These are phyloP conservation scores for Casuarius casuarius DNA, from an alignment of 2,113 vertebrate genomes.

Conservation along the genomic window DNA sequence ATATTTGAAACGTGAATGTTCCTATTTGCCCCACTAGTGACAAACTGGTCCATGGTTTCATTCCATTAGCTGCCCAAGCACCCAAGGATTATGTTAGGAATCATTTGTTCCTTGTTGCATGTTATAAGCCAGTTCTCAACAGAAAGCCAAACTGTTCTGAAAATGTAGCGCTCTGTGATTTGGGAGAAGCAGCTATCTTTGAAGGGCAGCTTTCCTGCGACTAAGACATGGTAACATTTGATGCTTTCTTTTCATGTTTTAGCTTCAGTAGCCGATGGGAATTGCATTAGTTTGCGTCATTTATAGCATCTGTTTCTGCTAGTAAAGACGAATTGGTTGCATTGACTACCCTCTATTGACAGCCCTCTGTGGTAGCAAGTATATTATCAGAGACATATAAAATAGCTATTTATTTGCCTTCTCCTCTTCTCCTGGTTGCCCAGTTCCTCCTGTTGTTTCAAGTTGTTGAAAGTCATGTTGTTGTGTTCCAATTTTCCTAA, in stretches of 20 bases:
- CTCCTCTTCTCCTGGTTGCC: neutral
- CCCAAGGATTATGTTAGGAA: neutral
- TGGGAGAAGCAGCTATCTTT: neutral
- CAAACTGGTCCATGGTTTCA: accelerated
- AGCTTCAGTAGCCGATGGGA: neutral
- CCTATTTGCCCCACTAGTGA: neutral
- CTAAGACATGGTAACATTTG: neutral
- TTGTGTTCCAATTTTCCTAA: neutral
- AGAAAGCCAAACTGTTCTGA: neutral
- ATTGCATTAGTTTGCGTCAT: neutral
- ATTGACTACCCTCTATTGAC: neutral
- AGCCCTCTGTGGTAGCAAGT: neutral
- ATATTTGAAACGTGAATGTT: neutral
- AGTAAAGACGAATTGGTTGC: neutral
- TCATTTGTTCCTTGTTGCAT: neutral
- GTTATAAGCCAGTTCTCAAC: neutral
- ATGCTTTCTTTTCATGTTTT: neutral
- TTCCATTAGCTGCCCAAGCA: neutral
- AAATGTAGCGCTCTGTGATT: neutral
- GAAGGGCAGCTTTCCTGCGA: neutral
- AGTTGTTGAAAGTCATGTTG: neutral
- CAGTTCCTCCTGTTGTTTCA: neutral
- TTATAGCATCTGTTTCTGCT: neutral
- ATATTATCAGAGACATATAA: neutral
- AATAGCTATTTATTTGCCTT: neutral